Base-by-base conservation (phyloP, 1,140 invertebrate genomes). In the Hyposmocoma kahamanoa region DNA sequence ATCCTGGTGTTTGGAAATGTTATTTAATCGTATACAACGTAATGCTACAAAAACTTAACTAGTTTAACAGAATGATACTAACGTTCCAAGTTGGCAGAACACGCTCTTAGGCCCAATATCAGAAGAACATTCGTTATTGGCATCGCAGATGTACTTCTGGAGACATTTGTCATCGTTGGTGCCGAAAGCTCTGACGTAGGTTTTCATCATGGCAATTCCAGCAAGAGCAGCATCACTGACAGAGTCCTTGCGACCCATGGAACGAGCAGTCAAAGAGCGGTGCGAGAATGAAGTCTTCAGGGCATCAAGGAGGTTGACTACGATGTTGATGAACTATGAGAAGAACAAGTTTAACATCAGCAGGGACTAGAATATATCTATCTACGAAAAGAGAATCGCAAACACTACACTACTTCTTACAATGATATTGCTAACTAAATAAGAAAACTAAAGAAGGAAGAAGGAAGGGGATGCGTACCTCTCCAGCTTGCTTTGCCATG, bases 61-160 rank as follows among this genome's bases (percentile, higher is more conserved):
- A n/a, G n/a, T n/a, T n/a, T n/a, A n/a, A n/a, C n/a, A n/a, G n/a
- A n/a, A n/a, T n/a, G n/a, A 4, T 53, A 92, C 94, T 94, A 88
- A 97, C 95, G 95, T 94, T 93, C 95, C 95, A 59, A 97, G 87
- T 87, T 97, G 95, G 67, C 96, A 97, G 90, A 96, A 96, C 43
- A 97, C 90, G 62, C 94, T 93, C 56, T 92, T 94, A 53, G 92
- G 91, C 59, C 94, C 94, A 43, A 94, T 92, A 66, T 96, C 94
- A 6, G 89, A 88, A n/a, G 93, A 89, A 74, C 95, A 97, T 72
- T 96, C 95, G 17, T 89, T 92, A 71, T 94, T 96, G 1, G 95
- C 95, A 66, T 97, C 94, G 70, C 96, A 97, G 36, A 97, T 89
- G 86, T 90, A 94, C 76, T 90, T 95, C 87, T 92, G 91, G 70